These are phyloP conservation scores for Linhomoeus sp. DNA, from an alignment of 2,888 invertebrate species.

Conservation along the genomic window DNA sequence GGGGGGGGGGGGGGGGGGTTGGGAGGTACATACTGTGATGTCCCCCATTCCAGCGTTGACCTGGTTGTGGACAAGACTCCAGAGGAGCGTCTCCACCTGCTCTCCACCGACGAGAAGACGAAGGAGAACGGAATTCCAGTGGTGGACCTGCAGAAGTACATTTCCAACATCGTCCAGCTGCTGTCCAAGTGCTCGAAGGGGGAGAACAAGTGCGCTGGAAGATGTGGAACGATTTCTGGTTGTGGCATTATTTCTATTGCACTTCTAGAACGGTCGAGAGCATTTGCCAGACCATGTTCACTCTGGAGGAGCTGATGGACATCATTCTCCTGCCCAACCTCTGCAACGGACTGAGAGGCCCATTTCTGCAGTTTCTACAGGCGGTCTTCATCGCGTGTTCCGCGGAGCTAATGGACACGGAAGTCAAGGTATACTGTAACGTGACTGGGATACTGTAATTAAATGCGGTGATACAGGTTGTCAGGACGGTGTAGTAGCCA, in stretches of 20 bases:
- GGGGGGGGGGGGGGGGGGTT: too few species aligned
- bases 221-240: too few species aligned
- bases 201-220: slow-evolving; percentile 23
- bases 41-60: slow-evolving; percentile 23
- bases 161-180: slow-evolving; percentile 22
- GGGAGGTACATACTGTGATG: too few species aligned
- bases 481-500: too few species aligned
- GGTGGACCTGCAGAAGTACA: background rate
- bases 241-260: too few species aligned
- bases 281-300: slow-evolving; percentile 30
- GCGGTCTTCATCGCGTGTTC: slow-evolving; percentile 27
- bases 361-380: slow-evolving; percentile 28
- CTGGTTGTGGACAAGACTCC: slow-evolving; percentile 17
- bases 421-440: slow-evolving; percentile 1
- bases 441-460: too few species aligned
- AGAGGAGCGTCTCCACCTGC: background rate
- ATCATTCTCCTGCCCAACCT: slow-evolving; percentile 23
- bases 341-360: slow-evolving; percentile 25
- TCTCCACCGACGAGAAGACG: slow-evolving; percentile 1
- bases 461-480: too few species aligned
- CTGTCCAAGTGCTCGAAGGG: slow-evolving; percentile 29
- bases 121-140: background rate
- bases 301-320: slow-evolving; percentile 23
- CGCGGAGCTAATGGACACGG: slow-evolving; percentile 13
- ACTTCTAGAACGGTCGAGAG: slow-evolving; percentile 25